Base-by-base conservation (phyloP, 1,140 invertebrate genomes). In the Branchinecta lindahli region DNA sequence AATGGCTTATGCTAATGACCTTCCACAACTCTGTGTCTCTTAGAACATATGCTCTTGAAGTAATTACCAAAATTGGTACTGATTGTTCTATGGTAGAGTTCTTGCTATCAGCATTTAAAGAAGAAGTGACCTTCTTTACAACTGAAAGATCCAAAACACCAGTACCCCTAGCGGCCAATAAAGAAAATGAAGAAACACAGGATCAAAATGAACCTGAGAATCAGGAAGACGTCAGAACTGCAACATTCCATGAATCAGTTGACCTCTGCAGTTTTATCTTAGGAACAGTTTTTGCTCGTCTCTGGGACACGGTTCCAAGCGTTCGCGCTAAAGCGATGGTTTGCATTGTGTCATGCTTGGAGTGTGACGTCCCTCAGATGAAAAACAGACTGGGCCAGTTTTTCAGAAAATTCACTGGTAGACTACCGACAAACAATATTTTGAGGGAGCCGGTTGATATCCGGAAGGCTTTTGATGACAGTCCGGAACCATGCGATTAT, bases 1-100 rank as follows among this genome's bases (percentile, higher is more conserved):
- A 61, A 61, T 61, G 52, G 52, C 18, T 61, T 12, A 61, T 61
- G 52, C 52, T 61, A 12, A 61, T 61, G 52, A 61, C 52, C 18
- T 61, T 61, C 18, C 52, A 61, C 18, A 61, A 61, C 52, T 15
- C 52, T 6, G 52, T 61, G 18, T 61, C 52, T 3, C 18, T 61
- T 4, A 12, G 52, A 20, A 15, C 52, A 15, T 61, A 61, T 61
- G 52, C 52, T 20, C 52, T 61, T 15, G 52, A 61, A 61, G 18
- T 61, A 15, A 20, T 61, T 3, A 61, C 52, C 52, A 61, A 61
- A 61, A 61, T 61, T 20, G 52, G 12, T 20, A 61, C 52, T 4
- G 52, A 61, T 61, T 12, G 18, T 15, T 61, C 52, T 3, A 61
- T 61, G 12, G 18, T 61, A 15, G 12, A 61, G 12, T 61, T 61